Evolutionary conservation across 2,113 vertebrate species (phyloP), one percentile per base, ranked within the genome.

Genomic region (Galeopterus variegatus): DNA sequence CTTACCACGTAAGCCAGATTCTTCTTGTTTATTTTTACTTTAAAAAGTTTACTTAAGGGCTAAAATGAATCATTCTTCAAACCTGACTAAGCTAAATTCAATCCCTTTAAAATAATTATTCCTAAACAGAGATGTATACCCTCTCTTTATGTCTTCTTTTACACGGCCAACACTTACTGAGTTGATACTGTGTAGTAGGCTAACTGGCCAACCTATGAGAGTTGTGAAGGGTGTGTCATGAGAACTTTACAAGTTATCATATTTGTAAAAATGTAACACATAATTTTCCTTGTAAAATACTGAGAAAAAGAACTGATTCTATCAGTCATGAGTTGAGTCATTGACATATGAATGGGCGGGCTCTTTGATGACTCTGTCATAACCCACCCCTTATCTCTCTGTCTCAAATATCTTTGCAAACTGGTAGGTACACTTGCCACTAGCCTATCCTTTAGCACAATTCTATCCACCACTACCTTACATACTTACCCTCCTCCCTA

Each of bases 41-140:
- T 58, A 31, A 80, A 85, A 95, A 81, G n/a, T 77, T 95, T 90
- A 50, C 26, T 56, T 92, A 82, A 17, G 14, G 45, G 45, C 17
- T 87, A 50, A 95, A 96, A 79, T 79, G 28, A 95, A 67, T 80
- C 56, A 93, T 83, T 93, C 23, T 94, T 86, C 45, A 95, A 94
- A 89, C 33, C 45, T 86, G 33, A 17, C n/a, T 85, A 64, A 91
- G 56, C 14, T 80, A 58, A 92, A 76, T 3, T 92, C 58, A 86
- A 64, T 41, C 21, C 11, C 4, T 81, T 93, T 94, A 92, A 95
- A 94, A 18, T 90, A 91, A 75, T 88, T 92, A 92, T 95, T 86
- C 11, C 8, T 89, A 73, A 94, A 76, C 8, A n/a, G 56, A 95
- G 24, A 67, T 58, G 12, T 87, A 69, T 3, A 65, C 24, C 6